Conservation (phyloP, 2,113 vertebrate species). For the Anarrhichthys ocellatus region DNA sequence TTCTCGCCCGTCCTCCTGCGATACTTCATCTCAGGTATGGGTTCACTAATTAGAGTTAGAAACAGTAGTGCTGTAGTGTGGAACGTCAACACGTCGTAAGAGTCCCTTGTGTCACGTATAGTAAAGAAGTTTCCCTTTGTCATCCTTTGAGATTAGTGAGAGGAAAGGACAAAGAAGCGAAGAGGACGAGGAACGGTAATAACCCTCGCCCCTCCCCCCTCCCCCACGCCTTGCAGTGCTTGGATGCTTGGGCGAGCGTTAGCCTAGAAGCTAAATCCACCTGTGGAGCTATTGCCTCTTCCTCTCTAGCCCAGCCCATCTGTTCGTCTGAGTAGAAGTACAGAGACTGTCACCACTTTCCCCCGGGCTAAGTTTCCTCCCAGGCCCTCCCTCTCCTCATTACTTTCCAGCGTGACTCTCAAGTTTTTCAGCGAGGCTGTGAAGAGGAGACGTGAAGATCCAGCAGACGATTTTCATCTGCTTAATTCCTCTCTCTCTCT, state of each 20-base stretch:
- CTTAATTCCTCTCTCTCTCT: constrained; percentile 52
- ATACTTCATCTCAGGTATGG: constrained; percentile 83
- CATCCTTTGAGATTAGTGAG: constrained; percentile 59
- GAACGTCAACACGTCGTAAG: constrained; percentile 20
- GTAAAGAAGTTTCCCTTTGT: constrained; percentile 46
- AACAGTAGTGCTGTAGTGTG: constrained; percentile 6
- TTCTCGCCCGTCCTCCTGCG: constrained; percentile 79
- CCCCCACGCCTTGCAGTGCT: constrained; percentile 19
- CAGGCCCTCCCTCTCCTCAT: constrained; percentile 16
- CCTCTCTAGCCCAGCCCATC: constrained; percentile 59
- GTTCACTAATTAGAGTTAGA: constrained; percentile 43
- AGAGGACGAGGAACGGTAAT: constrained; percentile 63
- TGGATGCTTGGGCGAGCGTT: constrained; percentile 52
- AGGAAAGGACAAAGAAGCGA: constrained; percentile 59
- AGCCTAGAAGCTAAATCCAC: constrained; percentile 54
- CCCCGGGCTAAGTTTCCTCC: constrained; percentile 50
- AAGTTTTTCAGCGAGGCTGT: constrained; percentile 46
- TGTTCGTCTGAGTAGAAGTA: constrained; percentile 66
- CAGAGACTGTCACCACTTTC: constrained; percentile 51
- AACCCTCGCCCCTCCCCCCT: background rate
- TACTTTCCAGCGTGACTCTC: constrained; percentile 48
- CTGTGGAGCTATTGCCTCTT: constrained; percentile 60
- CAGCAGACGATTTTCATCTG: constrained; percentile 73
- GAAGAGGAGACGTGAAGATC: constrained; percentile 68
- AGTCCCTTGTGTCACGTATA: constrained; percentile 21